Percentiles rank a stretch among this genome's conserved stretches.
Evolutionary conservation across 2,888 invertebrate species (phyloP).

Genomic region (Beris chalybata): DNA sequence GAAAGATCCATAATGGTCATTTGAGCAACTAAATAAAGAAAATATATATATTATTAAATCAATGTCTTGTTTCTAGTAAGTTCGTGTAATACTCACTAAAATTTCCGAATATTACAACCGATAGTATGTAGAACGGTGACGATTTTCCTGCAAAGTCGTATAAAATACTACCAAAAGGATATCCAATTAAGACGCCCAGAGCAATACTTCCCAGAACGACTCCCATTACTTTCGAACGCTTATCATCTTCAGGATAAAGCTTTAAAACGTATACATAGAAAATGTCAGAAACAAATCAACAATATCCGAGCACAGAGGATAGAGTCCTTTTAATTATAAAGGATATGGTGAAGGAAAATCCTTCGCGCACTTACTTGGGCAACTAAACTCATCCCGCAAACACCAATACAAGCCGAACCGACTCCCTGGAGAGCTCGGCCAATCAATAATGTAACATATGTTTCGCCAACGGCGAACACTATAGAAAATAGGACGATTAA

Average conservation of each 20-base stretch:
- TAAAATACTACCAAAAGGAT: conserved; percentile 77
- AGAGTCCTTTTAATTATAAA: no score
- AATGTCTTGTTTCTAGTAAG: not conserved
- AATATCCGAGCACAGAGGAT: not conserved
- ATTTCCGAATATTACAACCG: conserved; percentile 61
- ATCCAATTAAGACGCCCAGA: conserved; percentile 77
- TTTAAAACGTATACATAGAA: conserved; percentile 23
- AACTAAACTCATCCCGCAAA: conserved; percentile 80
- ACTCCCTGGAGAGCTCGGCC: conserved; percentile 79
- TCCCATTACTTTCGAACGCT: conserved; percentile 72
- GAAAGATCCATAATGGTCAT: conserved; percentile 51
- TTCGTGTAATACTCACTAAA: conserved; percentile 52
- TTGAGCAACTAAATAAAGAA: conserved; percentile 45
- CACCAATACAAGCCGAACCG: conserved; percentile 77
- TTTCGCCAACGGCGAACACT: conserved; percentile 78
- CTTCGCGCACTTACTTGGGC: conserved; percentile 57
- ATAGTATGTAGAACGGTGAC: conserved; percentile 72
- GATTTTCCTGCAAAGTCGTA: conserved; percentile 76
- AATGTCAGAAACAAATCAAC: not conserved
- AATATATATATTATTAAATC: conserved; percentile 12
- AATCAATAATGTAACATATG: conserved; percentile 68
- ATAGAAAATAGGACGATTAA: not conserved
- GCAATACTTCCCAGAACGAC: conserved; percentile 79
- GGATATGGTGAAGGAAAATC: not conserved
- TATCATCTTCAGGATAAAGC: conserved; percentile 55